phyloP scores from a whole-genome alignment of 2,797 vertebrate species.

The Diplodus sargus region DNA sequence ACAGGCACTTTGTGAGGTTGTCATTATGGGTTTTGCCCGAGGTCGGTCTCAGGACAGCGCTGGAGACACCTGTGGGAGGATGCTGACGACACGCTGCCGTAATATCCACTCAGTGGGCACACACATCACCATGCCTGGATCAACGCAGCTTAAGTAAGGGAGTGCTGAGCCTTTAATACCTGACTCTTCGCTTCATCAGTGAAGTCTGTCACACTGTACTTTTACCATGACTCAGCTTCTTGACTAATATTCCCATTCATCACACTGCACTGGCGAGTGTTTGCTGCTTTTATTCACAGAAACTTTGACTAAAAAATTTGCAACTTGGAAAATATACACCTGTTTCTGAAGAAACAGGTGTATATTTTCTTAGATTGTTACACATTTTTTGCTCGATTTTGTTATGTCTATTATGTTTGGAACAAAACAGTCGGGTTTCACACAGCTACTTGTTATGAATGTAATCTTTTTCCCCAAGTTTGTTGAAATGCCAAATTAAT shows the following conservation, averaged over 20 bases:
- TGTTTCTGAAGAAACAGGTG: background rate
- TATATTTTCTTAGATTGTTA: too few relatives aligned
- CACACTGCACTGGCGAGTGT: conserved; percentile 8
- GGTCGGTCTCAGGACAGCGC: conserved; percentile 11
- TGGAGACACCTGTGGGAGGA: conserved; percentile 43
- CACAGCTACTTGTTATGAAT: conserved; percentile 44
- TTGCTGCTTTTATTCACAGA: background rate
- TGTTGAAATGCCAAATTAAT: background rate
- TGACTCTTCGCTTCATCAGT: conserved; percentile 42
- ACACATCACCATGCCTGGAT: conserved; percentile 60
- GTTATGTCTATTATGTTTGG: background rate
- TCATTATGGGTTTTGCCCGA: conserved; percentile 40
- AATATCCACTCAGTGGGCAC: conserved; percentile 56
- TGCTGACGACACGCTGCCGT: conserved; percentile 53
- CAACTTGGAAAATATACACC: background rate
- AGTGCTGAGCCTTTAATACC: conserved; percentile 63
- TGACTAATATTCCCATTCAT: conserved; percentile 18
- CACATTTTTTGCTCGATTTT: background rate
- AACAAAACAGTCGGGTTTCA: conserved; percentile 1
- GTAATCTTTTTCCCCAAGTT: conserved; percentile 19
- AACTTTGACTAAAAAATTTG: background rate
- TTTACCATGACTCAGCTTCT: conserved; percentile 54
- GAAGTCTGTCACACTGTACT: conserved; percentile 32
- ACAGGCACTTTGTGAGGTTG: conserved; percentile 16
- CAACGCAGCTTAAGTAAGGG: conserved; percentile 60